Conservation (phyloP, 2,797 vertebrate genomes). For the Coregonus suidteri region DNA sequence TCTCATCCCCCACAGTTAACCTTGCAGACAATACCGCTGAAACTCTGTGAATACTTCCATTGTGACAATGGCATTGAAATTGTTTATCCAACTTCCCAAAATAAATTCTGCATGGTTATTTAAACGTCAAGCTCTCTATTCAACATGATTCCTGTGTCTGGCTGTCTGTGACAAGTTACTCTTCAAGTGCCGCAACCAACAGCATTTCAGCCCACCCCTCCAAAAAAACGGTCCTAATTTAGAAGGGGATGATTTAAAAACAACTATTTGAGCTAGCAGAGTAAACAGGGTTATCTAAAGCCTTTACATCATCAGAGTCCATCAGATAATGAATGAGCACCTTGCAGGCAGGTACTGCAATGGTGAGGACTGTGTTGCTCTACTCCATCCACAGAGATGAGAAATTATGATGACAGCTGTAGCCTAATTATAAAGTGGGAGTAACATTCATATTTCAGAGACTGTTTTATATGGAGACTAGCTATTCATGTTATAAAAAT, state of each 20-base stretch:
- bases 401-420: not conserved
- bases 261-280: conserved; percentile 4
- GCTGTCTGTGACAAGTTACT: not conserved
- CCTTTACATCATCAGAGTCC: not conserved
- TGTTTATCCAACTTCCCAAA: not conserved
- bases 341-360: not conserved
- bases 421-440: conserved; percentile 1
- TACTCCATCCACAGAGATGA: not conserved
- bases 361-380: not conserved
- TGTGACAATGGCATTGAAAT: not conserved
- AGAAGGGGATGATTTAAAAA: not conserved
- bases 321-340: not conserved
- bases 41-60: not conserved
- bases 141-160: not conserved
- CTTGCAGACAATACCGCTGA: too few relatives aligned
- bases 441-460: conserved; percentile 5
- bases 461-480: not conserved
- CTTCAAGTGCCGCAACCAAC: not conserved
- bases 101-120: not conserved
- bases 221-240: not conserved
- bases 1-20: not conserved
- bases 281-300: not conserved
- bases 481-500: conserved; percentile 1
- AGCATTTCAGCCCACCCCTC: not conserved
- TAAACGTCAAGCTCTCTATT: not conserved